Evolutionary conservation across 2,888 invertebrate genomes (phyloP).

Genomic region (Homarus gammarus): DNA sequence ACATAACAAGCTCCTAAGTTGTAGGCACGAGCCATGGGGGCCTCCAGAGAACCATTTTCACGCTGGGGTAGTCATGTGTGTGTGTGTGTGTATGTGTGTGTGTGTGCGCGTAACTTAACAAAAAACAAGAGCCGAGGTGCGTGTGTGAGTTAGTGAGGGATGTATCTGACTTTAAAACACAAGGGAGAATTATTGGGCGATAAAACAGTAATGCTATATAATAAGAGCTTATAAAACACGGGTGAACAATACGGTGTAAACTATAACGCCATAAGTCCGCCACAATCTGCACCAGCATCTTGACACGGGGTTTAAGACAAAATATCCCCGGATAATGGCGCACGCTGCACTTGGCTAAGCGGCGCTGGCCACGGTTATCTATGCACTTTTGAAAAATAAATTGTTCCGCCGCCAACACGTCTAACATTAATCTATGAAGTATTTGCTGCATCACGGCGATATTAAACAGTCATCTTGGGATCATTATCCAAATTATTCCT

Average conservation of each 20-base stretch:
- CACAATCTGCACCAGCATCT: slow-evolving; percentile 13
- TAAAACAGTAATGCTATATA: slow-evolving; percentile 1
- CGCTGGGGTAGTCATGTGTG: too few species aligned
- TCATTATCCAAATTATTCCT: slow-evolving; percentile 38
- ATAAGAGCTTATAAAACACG: slow-evolving; percentile 15
- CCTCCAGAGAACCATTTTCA: too few species aligned
- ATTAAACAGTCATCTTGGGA: slow-evolving; percentile 37
- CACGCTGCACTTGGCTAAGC: slow-evolving; percentile 6
- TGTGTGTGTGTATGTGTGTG: too few species aligned
- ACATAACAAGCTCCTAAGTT: too few species aligned
- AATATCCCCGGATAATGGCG: slow-evolving; percentile 6
- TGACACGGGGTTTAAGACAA: background rate
- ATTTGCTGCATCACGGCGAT: slow-evolving; percentile 29
- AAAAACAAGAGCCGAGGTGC: too few species aligned
- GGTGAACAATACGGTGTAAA: background rate
- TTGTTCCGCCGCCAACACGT: slow-evolving; percentile 17
- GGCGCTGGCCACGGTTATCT: slow-evolving; percentile 6
- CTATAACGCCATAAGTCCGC: slow-evolving; percentile 5
- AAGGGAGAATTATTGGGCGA: background rate
- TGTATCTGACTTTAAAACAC: too few species aligned
- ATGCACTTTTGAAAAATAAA: slow-evolving; percentile 26
- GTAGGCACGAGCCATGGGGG: too few species aligned
- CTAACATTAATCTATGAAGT: slow-evolving; percentile 14
- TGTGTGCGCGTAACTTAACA: too few species aligned
- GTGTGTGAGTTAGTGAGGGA: too few species aligned